Base-by-base conservation (phyloP, 2,888 invertebrate species). In the Drosophila formosana region DNA sequence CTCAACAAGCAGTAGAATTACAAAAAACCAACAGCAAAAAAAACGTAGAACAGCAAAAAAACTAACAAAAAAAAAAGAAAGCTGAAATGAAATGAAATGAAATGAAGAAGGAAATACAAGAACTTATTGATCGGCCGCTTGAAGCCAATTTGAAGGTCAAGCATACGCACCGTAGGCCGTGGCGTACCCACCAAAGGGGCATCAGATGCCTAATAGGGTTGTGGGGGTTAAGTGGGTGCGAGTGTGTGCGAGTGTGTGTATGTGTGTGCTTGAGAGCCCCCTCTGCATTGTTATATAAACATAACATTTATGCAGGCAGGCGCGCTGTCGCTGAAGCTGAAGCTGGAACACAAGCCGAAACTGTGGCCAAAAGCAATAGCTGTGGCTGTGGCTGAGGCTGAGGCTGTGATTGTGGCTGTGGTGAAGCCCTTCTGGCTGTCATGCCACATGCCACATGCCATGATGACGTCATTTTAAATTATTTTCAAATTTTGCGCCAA, bases 401-500 rank as follows among this genome's bases (percentile, higher is more conserved):
- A 25, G 32, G 11, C 34, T 34, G 34, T 32, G 9, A 9, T 32
- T 32, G 32, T 4, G n/a, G 37, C 37, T 37, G 37, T 37, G 30
- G 30, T 30, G 30, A 49, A 25, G 45, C 13, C 61, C 46, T 32
- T 9, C 23, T 45, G 37, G n/a, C 57, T 66, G 72, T 66, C 61
- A 63, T 56, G 66, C 55, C 50, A 47, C 68, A 64, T 72, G 60
- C 58, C 49, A 46, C 58, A 52, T 43, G 62, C 68, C 43, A 61
- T 53, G 58, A 72, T 89, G 85, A 89, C 85, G 89, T 89, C 89
- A 89, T 62, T 82, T 71, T 72, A 57, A 86, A 84, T 86, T 88
- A 88, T 88, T 88, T 83, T 88, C 71, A 80, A 83, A 83, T 83
- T 83, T 84, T 74, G 73, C 65, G 87, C 87, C 79, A 88, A 86